A percentile compares a stretch with the other conserved stretches of the same genome.
These are phyloP conservation scores for Entomobrya multifasciata DNA, from an alignment of 2,888 invertebrate genomes.

Conservation along the genomic window DNA sequence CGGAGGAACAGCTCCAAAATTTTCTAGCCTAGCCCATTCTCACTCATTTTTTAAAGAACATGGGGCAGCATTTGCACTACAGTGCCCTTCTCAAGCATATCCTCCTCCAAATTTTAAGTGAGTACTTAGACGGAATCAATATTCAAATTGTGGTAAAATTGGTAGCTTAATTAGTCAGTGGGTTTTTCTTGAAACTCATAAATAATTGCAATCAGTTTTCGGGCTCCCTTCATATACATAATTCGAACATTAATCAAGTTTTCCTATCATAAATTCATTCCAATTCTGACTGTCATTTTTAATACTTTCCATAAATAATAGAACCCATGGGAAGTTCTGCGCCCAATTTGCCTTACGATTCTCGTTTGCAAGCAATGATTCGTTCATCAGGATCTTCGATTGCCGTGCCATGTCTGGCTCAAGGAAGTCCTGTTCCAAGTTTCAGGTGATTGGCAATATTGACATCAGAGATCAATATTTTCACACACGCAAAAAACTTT, in stretches of 20 bases:
- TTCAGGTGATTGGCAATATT: slow-evolving; percentile 59
- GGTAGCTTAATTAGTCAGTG: no score
- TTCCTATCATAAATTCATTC: background rate
- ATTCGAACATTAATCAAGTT: background rate
- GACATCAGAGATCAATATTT: background rate
- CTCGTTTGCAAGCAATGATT: slow-evolving; percentile 75
- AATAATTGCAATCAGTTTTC: background rate
- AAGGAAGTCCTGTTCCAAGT: slow-evolving; percentile 71
- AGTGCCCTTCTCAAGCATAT: slow-evolving; percentile 79
- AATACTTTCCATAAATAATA: no score
- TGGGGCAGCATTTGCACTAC: slow-evolving; percentile 75
- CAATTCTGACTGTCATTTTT: background rate
- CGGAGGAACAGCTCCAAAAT: slow-evolving; percentile 80
- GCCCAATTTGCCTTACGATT: slow-evolving; percentile 77
- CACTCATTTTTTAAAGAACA: slow-evolving; percentile 78
- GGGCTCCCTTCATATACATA: background rate
- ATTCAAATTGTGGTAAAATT: no score
- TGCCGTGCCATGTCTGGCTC: slow-evolving; percentile 70
- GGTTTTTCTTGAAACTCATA: no score
- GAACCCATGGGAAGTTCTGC: slow-evolving; percentile 77
- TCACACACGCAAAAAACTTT: background rate
- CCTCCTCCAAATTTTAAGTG: slow-evolving; percentile 79
- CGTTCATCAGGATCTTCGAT: slow-evolving; percentile 66
- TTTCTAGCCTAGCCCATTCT: slow-evolving; percentile 79
- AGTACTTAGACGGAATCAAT: slow-evolving; percentile 27